Evolutionary conservation across 2,888 invertebrate genomes (phyloP), one percentile per base, ranked within the genome.

Genomic region (Netelia inedita): DNA sequence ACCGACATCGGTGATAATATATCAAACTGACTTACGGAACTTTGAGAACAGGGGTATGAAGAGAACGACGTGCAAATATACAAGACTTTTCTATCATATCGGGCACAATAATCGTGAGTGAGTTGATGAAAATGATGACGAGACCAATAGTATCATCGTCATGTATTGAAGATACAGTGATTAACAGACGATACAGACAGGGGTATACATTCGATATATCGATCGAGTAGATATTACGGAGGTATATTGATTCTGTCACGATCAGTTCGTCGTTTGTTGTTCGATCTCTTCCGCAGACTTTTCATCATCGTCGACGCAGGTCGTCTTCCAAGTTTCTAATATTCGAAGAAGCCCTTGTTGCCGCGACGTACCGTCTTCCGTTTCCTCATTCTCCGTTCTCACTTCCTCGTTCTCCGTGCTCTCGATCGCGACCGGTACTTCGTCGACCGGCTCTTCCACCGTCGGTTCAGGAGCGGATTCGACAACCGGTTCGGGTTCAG

Each of bases 321-420:
- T 73, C 68, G 82, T 81, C 81, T 79, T 61, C 81, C 71, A 74
- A 79, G 83, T 86, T 79, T 88, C 87, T 86, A 87, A 85, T 72
- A 85, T 78, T 82, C 80, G 79, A 50, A 87, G 83, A n/a, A 83
- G 83, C 69, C 86, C 83, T 73, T 72, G 81, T 83, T 88, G 79
- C 50, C 87, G 83, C 66, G 88, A 91, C 90, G 68, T 91, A 91
- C 90, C 91, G 23, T 89, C 84, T 5, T 83, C 87, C 11, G 61
- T 83, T 81, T 83, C 79, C 35, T 78, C 68, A 59, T 85, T 72
- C 57, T 68, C 74, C 61, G 61, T 74, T 50, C 71, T 73, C 63
- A 83, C 83, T 82, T 84, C 88, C 65, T 86, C 86, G 43, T 88
- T 87, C 50, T 83, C 89, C 35, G 65, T 79, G 68, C 35, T 63